Percentiles rank a stretch among this genome's conserved stretches.
Evolutionary conservation across 2,797 vertebrate genomes (phyloP).

Genomic region (Tenualosa ilisha): DNA sequence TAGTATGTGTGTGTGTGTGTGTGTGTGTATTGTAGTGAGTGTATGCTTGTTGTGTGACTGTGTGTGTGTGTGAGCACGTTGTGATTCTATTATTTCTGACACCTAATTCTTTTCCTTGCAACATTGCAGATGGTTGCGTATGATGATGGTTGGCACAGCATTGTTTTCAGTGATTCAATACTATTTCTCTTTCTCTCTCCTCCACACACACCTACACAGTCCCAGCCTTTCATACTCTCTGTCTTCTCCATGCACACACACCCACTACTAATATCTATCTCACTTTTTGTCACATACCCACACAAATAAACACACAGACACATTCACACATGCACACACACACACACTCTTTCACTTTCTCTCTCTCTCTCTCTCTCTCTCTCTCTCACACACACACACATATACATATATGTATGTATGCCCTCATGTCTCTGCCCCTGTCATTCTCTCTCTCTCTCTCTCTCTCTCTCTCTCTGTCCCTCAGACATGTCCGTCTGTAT

Average conservation of each 20-base stretch:
- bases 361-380: neutral
- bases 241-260: conserved; percentile 22
- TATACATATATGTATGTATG: neutral
- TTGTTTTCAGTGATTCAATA: neutral
- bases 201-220: neutral
- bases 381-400: conserved; percentile 29
- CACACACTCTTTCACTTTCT: neutral
- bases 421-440: neutral
- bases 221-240: neutral
- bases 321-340: neutral
- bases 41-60: conserved; percentile 23
- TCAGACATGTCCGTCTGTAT: neutral
- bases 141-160: neutral
- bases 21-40: conserved; percentile 24
- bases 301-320: conserved; percentile 33
- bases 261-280: neutral
- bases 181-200: neutral
- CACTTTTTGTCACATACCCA: conserved; percentile 28
- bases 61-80: neutral
- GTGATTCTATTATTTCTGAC: neutral
- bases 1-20: conserved; percentile 29
- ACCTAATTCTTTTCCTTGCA: neutral
- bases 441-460: neutral
- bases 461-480: neutral
- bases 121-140: conserved; percentile 5